These are phyloP conservation scores for Erythrolamprus reginae DNA, from an alignment of 2,113 vertebrate species.

Conservation along the genomic window DNA sequence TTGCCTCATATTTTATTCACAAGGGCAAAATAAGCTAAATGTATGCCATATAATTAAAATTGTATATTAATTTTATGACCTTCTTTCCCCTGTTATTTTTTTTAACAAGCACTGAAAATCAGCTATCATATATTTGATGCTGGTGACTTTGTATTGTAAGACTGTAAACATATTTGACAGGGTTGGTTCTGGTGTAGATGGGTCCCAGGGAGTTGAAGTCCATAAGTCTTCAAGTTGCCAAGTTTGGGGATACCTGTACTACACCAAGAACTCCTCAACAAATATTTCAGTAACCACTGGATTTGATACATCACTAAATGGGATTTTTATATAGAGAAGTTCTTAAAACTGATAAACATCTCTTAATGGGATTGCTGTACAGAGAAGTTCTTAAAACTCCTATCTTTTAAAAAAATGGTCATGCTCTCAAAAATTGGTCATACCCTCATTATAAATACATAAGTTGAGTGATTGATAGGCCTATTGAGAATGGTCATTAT, in stretches of 20 bases:
- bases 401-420: no score
- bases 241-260: no score
- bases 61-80: not conserved
- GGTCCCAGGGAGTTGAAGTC: no score
- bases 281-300: no score
- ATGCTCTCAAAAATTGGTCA: not conserved
- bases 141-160: not conserved
- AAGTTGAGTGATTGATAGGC: not conserved
- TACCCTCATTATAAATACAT: not conserved
- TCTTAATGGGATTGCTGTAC: no score
- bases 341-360: no score
- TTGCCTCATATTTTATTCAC: not conserved
- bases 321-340: no score
- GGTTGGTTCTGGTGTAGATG: not conserved
- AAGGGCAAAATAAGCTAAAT: not conserved
- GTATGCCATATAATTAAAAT: not conserved
- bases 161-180: not conserved
- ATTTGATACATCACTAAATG: no score
- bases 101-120: not conserved
- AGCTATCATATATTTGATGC: not conserved
- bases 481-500: not conserved
- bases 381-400: no score
- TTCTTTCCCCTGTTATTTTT: not conserved
- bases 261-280: no score
- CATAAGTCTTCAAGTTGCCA: no score